phyloP scores from a whole-genome alignment of 2,797 vertebrate genomes.

The Meda fulgida region DNA sequence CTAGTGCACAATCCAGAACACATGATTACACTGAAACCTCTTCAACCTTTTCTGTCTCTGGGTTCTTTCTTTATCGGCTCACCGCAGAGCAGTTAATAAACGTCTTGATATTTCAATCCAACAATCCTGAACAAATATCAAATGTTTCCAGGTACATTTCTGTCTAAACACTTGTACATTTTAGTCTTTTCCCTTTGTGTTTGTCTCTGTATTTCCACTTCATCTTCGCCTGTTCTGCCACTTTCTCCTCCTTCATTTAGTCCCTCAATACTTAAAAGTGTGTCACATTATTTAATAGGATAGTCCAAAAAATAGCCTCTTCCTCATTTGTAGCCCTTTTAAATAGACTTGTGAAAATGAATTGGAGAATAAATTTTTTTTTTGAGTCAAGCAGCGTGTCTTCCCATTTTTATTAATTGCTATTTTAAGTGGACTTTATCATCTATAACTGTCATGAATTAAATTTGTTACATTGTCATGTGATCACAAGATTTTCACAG shows the following conservation, averaged over 20 bases:
- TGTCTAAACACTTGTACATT: conserved; percentile 2
- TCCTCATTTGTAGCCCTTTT: conserved; percentile 55
- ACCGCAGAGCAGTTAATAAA: background rate
- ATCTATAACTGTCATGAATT: conserved; percentile 71
- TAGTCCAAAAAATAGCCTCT: conserved; percentile 59
- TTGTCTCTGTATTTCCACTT: conserved; percentile 26
- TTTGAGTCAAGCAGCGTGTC: conserved; percentile 11
- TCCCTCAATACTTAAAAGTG: conserved; percentile 53
- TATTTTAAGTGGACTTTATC: conserved; percentile 75
- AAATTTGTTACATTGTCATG: conserved; percentile 66
- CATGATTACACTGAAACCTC: conserved; percentile 32
- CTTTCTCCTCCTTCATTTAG: background rate
- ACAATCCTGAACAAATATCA: conserved; percentile 16
- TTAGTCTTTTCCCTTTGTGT: background rate
- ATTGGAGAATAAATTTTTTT: conserved; percentile 47
- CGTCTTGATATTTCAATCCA: conserved; percentile 1
- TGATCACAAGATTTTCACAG: conserved; percentile 59
- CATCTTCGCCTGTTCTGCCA: conserved; percentile 18
- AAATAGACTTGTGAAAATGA: conserved; percentile 45
- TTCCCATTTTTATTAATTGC: conserved; percentile 62
- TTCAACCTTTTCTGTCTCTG: conserved; percentile 12
- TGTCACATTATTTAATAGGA: conserved; percentile 69
- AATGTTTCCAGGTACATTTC: conserved; percentile 1
- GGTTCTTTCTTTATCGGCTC: conserved; percentile 8
- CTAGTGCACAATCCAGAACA: conserved; percentile 28